Evolutionary conservation across 2,888 invertebrate species (phyloP).

Genomic region (Creontiades dilutus): DNA sequence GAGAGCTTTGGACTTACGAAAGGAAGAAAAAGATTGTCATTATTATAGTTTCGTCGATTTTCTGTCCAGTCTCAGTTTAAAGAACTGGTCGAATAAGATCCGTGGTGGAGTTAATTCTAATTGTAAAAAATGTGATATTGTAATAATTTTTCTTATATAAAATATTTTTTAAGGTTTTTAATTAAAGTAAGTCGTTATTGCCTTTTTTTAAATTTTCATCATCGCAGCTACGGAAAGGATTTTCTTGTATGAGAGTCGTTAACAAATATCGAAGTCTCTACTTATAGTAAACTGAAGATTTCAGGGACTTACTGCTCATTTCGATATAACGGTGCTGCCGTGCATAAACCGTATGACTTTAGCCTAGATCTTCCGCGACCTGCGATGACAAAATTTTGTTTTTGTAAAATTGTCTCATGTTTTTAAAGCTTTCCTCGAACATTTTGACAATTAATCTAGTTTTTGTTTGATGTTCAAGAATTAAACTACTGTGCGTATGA

Average conservation of each 20-base stretch:
- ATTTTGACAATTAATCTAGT: conserved; percentile 49
- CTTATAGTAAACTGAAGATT: background rate
- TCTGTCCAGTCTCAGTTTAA: background rate
- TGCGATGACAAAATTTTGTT: background rate
- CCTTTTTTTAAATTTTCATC: background rate
- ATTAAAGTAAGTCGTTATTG: background rate
- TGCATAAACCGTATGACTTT: background rate
- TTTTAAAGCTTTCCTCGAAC: conserved; percentile 37
- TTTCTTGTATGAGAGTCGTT: background rate
- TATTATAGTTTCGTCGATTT: background rate
- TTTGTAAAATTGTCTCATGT: background rate
- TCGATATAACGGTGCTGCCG: conserved; percentile 14
- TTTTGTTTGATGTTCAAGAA: conserved; percentile 24
- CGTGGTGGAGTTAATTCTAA: conserved; percentile 43
- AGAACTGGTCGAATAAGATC: background rate
- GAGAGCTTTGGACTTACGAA: conserved; percentile 57
- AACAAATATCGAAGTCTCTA: background rate
- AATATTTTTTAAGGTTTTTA: conserved; percentile 41
- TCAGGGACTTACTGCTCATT: conserved; percentile 14
- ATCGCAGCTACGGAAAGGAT: background rate
- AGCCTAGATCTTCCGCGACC: conserved; percentile 3
- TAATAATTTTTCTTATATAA: background rate
- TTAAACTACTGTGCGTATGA: conserved; percentile 34
- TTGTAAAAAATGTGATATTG: conserved; percentile 59
- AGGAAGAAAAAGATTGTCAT: conserved; percentile 41